These are phyloP conservation scores for Oncorhynchus gorbuscha DNA, from an alignment of 2,113 vertebrate genomes.

Conservation along the genomic window DNA sequence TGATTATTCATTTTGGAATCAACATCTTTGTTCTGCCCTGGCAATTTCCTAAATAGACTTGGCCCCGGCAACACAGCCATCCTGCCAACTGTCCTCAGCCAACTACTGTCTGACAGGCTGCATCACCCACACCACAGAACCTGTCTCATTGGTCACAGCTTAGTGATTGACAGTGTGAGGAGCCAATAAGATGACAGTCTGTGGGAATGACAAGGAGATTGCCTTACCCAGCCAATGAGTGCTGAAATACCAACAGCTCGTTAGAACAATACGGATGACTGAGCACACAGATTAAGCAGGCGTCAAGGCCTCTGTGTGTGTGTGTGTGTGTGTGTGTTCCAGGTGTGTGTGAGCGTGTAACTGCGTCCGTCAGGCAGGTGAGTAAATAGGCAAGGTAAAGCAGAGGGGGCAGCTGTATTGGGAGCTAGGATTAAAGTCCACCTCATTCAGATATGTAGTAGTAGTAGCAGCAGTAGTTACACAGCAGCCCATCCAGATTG, in stretches of 20 bases:
- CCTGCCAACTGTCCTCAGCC: neutral
- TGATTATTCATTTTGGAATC: neutral
- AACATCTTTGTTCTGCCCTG: neutral
- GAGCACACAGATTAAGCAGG: conserved; percentile 24
- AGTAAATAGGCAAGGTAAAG: conserved; percentile 63
- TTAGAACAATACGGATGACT: conserved; percentile 3
- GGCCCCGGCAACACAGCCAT: neutral
- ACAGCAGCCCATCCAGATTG: neutral
- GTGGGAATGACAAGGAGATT: neutral
- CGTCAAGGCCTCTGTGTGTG: neutral
- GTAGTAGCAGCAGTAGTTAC: neutral
- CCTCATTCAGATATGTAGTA: conserved; percentile 49
- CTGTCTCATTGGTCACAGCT: neutral
- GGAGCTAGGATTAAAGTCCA: conserved; percentile 64
- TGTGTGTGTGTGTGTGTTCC: neutral
- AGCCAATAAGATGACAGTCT: neutral
- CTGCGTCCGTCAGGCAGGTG: conserved; percentile 35
- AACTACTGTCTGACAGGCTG: neutral
- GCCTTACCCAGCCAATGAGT: conserved; percentile 7
- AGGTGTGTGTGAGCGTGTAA: neutral
- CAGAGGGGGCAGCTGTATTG: conserved; percentile 48
- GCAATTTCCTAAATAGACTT: conserved; percentile 7
- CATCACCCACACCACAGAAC: neutral
- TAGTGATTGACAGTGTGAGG: neutral
- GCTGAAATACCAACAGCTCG: neutral